A percentile compares a stretch with the other conserved stretches of the same genome.
phyloP scores from a whole-genome alignment of 2,888 invertebrate genomes.

The Agrochola circellaris region DNA sequence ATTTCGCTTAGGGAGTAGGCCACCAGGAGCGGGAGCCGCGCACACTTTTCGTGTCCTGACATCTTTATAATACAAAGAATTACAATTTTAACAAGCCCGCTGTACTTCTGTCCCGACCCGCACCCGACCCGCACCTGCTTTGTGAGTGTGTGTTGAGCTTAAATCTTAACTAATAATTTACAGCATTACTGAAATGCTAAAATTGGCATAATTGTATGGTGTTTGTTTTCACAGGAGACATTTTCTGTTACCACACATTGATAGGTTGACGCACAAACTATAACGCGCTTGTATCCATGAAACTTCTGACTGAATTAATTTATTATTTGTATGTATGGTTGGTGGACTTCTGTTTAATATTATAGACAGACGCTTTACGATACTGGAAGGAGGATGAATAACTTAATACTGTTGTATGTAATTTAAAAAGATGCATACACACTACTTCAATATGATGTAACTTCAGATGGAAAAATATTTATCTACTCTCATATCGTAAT shows the following conservation, averaged over 20 bases:
- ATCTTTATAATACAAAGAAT: too few species aligned
- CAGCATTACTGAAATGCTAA: background rate
- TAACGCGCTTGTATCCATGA: conserved; percentile 9
- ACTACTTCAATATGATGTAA: background rate
- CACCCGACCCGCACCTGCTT: too few species aligned
- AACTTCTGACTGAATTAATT: conserved; percentile 21
- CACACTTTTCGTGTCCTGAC: too few species aligned
- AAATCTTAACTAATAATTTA: background rate
- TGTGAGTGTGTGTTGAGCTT: too few species aligned
- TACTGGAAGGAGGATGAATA: conserved; percentile 1
- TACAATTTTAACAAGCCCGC: too few species aligned
- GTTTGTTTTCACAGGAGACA: too few species aligned
- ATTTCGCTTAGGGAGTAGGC: too few species aligned
- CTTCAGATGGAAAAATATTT: background rate
- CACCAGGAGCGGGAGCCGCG: too few species aligned
- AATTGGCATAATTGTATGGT: background rate
- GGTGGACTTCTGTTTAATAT: conserved; percentile 1
- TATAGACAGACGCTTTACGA: background rate
- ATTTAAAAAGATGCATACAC: conserved; percentile 15
- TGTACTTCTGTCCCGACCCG: too few species aligned
- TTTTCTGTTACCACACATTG: background rate
- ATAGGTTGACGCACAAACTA: background rate
- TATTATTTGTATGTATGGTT: conserved; percentile 8
- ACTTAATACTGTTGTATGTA: background rate
- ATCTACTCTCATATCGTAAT: too few species aligned